Evolutionary conservation across 53 echinoderm and acorn worm species (phyloP).

Genomic region (Zoroaster sp.): DNA sequence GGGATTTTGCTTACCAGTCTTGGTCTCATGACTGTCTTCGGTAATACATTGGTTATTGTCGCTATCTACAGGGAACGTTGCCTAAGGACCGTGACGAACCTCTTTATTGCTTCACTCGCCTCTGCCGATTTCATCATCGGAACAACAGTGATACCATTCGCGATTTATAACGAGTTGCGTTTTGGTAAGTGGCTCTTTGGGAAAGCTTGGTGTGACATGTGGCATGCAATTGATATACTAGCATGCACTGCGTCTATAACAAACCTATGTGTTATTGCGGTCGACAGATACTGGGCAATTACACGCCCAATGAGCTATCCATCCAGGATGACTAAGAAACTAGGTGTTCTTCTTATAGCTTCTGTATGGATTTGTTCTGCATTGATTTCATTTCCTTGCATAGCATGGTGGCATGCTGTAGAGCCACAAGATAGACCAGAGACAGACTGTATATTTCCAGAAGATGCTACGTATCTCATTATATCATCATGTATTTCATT

Average conservation of each 20-base stretch:
- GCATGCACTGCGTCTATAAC: conserved; percentile 64
- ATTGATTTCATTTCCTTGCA: conserved; percentile 74
- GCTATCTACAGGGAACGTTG: conserved; percentile 56
- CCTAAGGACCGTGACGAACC: conserved; percentile 53
- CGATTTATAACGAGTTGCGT: conserved; percentile 55
- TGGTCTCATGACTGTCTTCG: conserved; percentile 49
- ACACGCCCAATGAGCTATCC: conserved; percentile 67
- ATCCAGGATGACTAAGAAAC: conserved; percentile 55
- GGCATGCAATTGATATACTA: conserved; percentile 68
- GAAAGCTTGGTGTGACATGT: conserved; percentile 60
- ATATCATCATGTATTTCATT: conserved; percentile 94
- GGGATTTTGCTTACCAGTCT: conserved; percentile 12
- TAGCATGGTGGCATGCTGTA: conserved; percentile 91
- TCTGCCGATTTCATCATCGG: conserved; percentile 64
- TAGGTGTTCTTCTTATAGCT: conserved; percentile 37
- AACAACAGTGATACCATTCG: conserved; percentile 46
- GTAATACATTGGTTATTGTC: conserved; percentile 63
- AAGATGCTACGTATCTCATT: conserved; percentile 75
- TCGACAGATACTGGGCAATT: conserved; percentile 73
- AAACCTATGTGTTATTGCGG: conserved; percentile 61
- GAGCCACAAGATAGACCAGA: conserved; percentile 63
- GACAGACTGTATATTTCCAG: conserved; percentile 78
- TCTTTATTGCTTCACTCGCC: conserved; percentile 68
- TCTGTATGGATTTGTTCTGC: conserved; percentile 60
- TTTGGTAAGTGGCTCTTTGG: conserved; percentile 67